Conservation (phyloP, 2,113 vertebrate genomes). For the Upupa epops region DNA sequence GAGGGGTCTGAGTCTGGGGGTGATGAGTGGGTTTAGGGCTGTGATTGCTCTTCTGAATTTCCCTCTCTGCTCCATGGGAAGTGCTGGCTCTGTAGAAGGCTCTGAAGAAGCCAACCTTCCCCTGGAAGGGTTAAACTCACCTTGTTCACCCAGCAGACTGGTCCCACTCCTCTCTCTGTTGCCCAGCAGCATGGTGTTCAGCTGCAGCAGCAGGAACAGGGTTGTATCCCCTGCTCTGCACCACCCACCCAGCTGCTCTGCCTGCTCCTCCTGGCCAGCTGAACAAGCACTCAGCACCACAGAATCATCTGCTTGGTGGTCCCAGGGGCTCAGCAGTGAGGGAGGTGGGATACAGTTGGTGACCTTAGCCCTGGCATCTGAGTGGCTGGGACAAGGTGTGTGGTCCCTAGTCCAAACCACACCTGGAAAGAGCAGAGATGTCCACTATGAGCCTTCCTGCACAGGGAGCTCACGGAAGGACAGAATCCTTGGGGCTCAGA, state of each 20-base stretch:
- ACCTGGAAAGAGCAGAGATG: background rate
- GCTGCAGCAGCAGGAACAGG: background rate
- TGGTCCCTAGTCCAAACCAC: background rate
- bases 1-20: background rate
- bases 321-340: accelerated
- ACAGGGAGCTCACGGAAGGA: background rate
- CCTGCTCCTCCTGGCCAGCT: background rate
- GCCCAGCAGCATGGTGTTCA: background rate
- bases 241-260: background rate
- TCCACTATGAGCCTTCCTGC: background rate
- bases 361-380: background rate
- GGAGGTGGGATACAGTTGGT: background rate
- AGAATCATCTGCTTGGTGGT: accelerated
- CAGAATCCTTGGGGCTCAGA: background rate
- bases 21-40: background rate
- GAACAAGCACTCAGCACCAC: background rate
- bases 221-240: background rate
- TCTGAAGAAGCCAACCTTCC: background rate
- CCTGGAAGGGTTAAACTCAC: background rate
- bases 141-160: background rate
- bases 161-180: background rate
- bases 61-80: background rate
- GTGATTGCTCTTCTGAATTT: background rate
- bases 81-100: background rate
- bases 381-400: background rate